Evolutionary conservation across 2,797 vertebrate species (phyloP).

Genomic region (Chelon labrosus): DNA sequence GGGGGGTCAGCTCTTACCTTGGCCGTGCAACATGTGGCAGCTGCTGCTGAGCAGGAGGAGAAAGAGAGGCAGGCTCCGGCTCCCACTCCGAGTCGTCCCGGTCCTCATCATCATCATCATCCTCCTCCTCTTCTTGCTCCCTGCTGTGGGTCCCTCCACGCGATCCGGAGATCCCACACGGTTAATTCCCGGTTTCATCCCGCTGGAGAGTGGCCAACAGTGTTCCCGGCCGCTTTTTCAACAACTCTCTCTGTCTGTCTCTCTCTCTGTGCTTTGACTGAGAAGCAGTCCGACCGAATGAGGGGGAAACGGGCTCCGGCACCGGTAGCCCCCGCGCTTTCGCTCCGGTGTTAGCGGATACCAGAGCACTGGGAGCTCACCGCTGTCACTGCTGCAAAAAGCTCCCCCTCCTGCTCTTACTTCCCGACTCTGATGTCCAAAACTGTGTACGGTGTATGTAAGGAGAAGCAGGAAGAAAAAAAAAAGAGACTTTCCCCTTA

Average conservation of each 20-base stretch:
- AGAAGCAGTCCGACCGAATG: slow-evolving; percentile 20
- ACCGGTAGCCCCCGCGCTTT: slow-evolving; percentile 5
- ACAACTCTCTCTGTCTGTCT: slow-evolving; percentile 50
- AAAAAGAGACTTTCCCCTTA: slow-evolving; percentile 12
- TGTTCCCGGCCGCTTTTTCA: slow-evolving; percentile 28
- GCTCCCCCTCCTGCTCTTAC: slow-evolving; percentile 29
- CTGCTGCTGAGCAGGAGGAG: slow-evolving; percentile 68
- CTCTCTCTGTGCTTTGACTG: slow-evolving; percentile 31
- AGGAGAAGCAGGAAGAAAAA: background rate
- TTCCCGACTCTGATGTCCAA: slow-evolving; percentile 45
- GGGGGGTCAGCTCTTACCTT: slow-evolving; percentile 73
- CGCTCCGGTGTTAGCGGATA: background rate
- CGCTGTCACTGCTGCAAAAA: slow-evolving; percentile 25
- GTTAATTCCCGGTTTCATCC: slow-evolving; percentile 53
- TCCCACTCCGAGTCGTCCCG: slow-evolving; percentile 38
- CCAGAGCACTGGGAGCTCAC: slow-evolving; percentile 47
- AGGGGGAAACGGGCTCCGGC: background rate
- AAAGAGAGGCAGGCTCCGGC: slow-evolving; percentile 49
- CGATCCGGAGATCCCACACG: slow-evolving; percentile 33
- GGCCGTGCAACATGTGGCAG: slow-evolving; percentile 84
- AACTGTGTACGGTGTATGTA: background rate
- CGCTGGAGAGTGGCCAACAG: slow-evolving; percentile 12
- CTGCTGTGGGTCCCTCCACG: slow-evolving; percentile 22
- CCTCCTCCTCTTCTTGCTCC: slow-evolving; percentile 34
- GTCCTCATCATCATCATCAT: slow-evolving; percentile 44